Base-by-base conservation (phyloP, 2,797 vertebrate species). In the Coluber constrictor region DNA sequence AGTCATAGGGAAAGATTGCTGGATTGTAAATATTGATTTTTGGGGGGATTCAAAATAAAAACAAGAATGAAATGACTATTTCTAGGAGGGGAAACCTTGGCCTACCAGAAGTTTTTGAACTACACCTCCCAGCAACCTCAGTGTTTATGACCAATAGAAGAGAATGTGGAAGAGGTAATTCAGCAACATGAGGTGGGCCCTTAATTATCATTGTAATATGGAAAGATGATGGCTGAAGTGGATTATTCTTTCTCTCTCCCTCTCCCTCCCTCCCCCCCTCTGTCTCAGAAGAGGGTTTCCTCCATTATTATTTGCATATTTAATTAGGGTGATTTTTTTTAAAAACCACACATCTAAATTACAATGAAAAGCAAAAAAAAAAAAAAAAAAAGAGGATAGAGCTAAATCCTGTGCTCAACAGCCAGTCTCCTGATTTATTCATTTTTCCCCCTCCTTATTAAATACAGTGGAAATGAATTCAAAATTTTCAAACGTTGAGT, bases 201-300 rank as follows among this genome's bases (percentile, higher is more conserved):
- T 79, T 79, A 23, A 83, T 47, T 25, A 83, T 11, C 10, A 20
- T 83, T 47, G 37, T 23, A 11, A 83, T 25, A 47, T 83, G 74
- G 20, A 4, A 83, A 47, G 20, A 12, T 47, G 4, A 83, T 1
- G 20, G 9, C 20, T 83, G 20, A 25, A 25, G 20, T 9, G 18
- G 3, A 79, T 79, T 54, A 54, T 61, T 25, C 9, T 3, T 18
- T 25, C 23, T 25, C 23, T 60, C 7, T 3, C 7, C 20, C 6
- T 23, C 6, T 59, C 5, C 1, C 5, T 25, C 20, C 2, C 20
- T 29, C 61, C 13, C 7, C 0, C 1, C 0, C 61, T 13, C 9
- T 12, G 27, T 0, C 25, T 11, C 25, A 79, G 9, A 43, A 79
- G 20, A 25, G 1, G 3, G 0, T 23, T 74, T 43, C 1, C 18